Evolutionary conservation across 2,113 vertebrate genomes (phyloP).

Genomic region (Nothocercus nigrocapillus): DNA sequence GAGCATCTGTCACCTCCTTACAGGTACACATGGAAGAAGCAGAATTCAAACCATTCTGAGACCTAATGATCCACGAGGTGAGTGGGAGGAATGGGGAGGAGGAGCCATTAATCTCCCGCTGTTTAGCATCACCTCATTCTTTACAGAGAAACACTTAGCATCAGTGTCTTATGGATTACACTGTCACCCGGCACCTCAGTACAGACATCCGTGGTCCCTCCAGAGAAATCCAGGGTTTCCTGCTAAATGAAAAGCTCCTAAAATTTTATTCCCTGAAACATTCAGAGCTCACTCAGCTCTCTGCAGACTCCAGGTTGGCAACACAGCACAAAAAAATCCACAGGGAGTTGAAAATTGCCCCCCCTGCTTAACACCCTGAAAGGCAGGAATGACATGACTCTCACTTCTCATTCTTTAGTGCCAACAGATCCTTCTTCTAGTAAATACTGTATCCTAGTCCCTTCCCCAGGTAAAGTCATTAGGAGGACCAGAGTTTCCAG

Average conservation of each 20-base stretch:
- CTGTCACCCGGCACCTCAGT: not conserved
- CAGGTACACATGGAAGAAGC: not conserved
- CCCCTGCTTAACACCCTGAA: not conserved
- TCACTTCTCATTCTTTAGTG: not conserved
- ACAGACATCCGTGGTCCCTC: not conserved
- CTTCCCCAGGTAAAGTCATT: slow-evolving; percentile 8
- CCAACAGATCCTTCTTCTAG: not conserved
- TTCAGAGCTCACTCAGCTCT: accelerated
- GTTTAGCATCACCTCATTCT: slow-evolving; percentile 30
- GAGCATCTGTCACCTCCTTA: not conserved
- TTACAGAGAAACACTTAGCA: slow-evolving; percentile 31
- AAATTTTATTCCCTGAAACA: not conserved
- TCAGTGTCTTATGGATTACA: slow-evolving; percentile 40
- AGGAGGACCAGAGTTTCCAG: not conserved
- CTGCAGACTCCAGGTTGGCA: not conserved
- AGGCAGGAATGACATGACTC: not conserved
- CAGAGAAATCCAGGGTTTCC: not conserved
- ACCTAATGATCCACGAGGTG: slow-evolving; percentile 40
- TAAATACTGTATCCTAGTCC: not conserved
- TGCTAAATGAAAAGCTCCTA: not conserved
- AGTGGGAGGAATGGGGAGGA: slow-evolving; percentile 40
- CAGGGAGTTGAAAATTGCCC: not conserved
- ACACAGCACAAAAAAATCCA: not conserved
- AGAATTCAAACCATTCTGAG: slow-evolving; percentile 51
- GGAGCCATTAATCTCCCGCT: slow-evolving; percentile 43